Conservation (phyloP, 2,797 vertebrate genomes). For the Coranthus polyacanthus region DNA sequence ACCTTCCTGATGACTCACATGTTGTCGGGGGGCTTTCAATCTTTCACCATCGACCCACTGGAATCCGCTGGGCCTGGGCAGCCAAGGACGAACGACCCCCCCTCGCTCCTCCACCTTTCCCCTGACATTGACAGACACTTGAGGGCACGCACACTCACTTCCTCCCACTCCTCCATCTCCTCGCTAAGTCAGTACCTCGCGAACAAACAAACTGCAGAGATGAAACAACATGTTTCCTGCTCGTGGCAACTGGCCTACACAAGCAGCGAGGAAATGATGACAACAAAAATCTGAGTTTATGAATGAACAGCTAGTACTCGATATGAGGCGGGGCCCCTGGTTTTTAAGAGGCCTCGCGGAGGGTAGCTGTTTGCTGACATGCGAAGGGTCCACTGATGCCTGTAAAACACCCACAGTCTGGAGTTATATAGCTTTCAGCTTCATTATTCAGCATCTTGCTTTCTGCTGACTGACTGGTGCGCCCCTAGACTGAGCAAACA, state of each 20-base stretch:
- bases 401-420: conserved; percentile 40
- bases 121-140: conserved; percentile 32
- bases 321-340: conserved; percentile 5
- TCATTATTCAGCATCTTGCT: conserved; percentile 51
- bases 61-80: conserved; percentile 25
- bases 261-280: conserved; percentile 18
- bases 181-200: conserved; percentile 30
- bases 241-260: conserved; percentile 30
- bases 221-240: conserved; percentile 39
- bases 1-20: conserved; percentile 39
- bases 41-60: conserved; percentile 43
- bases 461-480: conserved; percentile 43
- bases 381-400: conserved; percentile 27
- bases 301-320: conserved; percentile 51
- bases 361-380: conserved; percentile 40
- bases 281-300: conserved; percentile 55
- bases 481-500: not conserved
- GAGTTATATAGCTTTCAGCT: conserved; percentile 29
- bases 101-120: not conserved
- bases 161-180: conserved; percentile 42
- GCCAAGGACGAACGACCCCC: not conserved
- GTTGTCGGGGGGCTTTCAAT: conserved; percentile 36
- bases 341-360: conserved; percentile 31
- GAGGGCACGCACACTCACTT: conserved; percentile 16
- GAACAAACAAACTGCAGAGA: conserved; percentile 44